A percentile compares a stretch with the other conserved stretches of the same genome.
These are phyloP conservation scores for Hippocampus zosterae DNA, from an alignment of 2,113 vertebrate species.

Conservation along the genomic window DNA sequence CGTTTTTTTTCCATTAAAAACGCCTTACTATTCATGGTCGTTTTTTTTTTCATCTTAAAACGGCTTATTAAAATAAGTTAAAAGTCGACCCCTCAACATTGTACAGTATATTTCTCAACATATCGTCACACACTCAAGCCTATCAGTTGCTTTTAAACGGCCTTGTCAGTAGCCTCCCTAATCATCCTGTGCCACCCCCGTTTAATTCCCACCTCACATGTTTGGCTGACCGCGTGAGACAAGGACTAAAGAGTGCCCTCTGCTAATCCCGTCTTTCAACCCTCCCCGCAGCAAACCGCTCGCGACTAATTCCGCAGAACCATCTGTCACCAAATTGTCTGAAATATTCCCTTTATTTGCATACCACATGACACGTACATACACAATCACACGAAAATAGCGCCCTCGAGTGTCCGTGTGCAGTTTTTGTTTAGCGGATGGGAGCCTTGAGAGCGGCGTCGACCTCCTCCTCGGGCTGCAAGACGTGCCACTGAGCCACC, in stretches of 20 bases:
- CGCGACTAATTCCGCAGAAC: conserved; percentile 4
- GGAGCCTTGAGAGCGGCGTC: conserved; percentile 74
- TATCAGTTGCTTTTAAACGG: background rate
- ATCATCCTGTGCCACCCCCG: background rate
- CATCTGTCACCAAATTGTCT: conserved; percentile 23
- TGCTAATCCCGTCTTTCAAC: conserved; percentile 54
- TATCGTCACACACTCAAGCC: background rate
- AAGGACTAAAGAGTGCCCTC: conserved; percentile 44
- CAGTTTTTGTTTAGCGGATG: conserved; percentile 66
- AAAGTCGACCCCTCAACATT: no score
- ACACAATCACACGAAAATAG: conserved; percentile 5
- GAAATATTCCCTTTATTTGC: conserved; percentile 38
- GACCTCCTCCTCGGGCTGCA: conserved; percentile 76
- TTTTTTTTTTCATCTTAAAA: no score
- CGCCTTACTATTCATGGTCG: no score
- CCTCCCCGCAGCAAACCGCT: background rate
- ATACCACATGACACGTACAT: conserved; percentile 19
- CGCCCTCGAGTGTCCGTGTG: no score
- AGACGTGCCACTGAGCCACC: conserved; percentile 82
- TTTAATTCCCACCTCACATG: conserved; percentile 59
- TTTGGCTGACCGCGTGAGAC: conserved; percentile 44
- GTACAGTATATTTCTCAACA: no score
- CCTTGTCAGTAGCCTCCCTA: background rate
- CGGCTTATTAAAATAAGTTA: no score
- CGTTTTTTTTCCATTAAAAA: no score